Evolutionary conservation across 1,140 invertebrate genomes (phyloP), one percentile per base, ranked within the genome.

Genomic region (Homalodisca vitripennis): DNA sequence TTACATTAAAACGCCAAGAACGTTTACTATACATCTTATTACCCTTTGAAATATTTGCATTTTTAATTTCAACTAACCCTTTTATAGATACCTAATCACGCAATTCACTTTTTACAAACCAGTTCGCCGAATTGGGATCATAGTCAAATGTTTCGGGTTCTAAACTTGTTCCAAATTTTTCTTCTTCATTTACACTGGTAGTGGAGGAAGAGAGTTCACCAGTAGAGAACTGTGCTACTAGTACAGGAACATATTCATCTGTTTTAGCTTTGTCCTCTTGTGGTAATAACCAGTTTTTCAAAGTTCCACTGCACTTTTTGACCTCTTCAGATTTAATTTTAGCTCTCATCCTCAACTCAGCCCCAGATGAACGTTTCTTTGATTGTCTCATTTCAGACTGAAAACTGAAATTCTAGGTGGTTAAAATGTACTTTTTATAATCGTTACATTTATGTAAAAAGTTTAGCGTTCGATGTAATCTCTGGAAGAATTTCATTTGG

Each of bases 111-210:
- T 64, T 64, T 64, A 41, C 34, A 64, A 64, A 29, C 30, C 62
- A 64, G 34, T 64, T 64, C 26, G 62, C 62, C 34, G 62, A 20
- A 64, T 64, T 31, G 34, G 62, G 62, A 64, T 64, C 62, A 64
- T 34, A 64, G 34, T 31, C 31, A 64, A 64, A 41, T 64, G 62
- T n/a, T 64, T 62, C 27, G 29, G 57, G 30, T 62, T 62, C 57
- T 41, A 64, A 64, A 64, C 13, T 34, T 64, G n/a, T 64, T 64
- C 29, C 17, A n/a, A 17, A 13, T 27, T 29, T n/a, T 26, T 64
- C 62, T 3, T 29, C 22, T 46, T 64, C 30, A n/a, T n/a, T n/a
- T n/a, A n/a, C n/a, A n/a, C n/a, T 64, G 62, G n/a, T 64, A 12
- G 13, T 32, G 34, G 3, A 46, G 30, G 13, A 46, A 34, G 34